Evolutionary conservation across 2,888 invertebrate species (phyloP).

Genomic region (Drosophila engyochracea): DNA sequence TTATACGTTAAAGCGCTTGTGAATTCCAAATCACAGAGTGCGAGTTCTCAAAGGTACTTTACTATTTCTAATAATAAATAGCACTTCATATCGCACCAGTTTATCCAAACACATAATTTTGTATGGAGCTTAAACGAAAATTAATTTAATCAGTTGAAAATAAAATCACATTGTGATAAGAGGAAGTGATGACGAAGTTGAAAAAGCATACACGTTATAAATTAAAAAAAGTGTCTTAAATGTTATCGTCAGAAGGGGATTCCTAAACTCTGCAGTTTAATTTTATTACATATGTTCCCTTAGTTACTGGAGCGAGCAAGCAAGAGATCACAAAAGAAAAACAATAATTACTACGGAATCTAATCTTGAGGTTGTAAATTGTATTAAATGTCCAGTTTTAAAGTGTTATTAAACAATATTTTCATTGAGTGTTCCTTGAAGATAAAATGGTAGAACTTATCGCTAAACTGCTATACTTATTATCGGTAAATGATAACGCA

Average conservation of each 20-base stretch:
- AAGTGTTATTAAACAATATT: not conserved
- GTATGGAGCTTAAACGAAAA: fast-evolving
- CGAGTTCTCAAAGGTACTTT: not conserved
- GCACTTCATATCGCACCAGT: not conserved
- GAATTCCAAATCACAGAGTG: not conserved
- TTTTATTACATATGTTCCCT: not conserved
- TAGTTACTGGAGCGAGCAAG: not conserved
- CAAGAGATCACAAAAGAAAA: constrained; percentile 2
- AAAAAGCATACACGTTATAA: not conserved
- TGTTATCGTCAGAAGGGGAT: not conserved
- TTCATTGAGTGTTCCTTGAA: constrained; percentile 20
- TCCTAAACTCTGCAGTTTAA: not conserved
- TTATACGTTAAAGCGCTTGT: not conserved
- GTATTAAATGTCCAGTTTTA: not conserved
- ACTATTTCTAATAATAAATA: constrained; percentile 9
- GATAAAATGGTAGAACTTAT: constrained; percentile 16
- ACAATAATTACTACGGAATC: not conserved
- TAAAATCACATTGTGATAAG: not conserved
- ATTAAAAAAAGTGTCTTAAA: not conserved
- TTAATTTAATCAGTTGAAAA: not conserved
- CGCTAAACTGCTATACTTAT: not conserved
- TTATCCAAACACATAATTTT: not conserved
- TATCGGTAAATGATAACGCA: constrained; percentile 10
- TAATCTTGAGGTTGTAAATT: constrained; percentile 7
- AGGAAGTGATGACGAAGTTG: not conserved